Evolutionary conservation across 2,113 vertebrate genomes (phyloP), one percentile per base, ranked within the genome.

Genomic region (Empidonax alnorum): DNA sequence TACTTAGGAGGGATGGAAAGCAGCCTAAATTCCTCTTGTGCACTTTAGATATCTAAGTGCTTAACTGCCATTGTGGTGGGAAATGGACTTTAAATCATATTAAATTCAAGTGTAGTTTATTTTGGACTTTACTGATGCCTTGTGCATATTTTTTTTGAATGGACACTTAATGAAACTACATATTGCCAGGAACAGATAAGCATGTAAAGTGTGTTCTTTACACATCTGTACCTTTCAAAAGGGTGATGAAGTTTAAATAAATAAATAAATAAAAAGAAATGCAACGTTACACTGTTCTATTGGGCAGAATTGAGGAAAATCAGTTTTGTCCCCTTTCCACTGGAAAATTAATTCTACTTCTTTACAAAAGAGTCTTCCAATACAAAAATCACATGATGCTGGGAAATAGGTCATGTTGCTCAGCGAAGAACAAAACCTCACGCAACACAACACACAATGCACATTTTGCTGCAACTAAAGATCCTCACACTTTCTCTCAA

Each of bases 331-430:
- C 72, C 39, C 80, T 94, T 86, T 69, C 55, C 55, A 21, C 55
- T 67, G 55, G 50, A 76, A 93, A 95, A 92, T 67, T 50, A 74
- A 86, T 90, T 86, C 75, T 92, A 42, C 20, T 73, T 83, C 90
- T 91, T 83, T 55, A 71, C 76, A 65, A 62, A 89, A 82, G 66
- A 80, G 72, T 86, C 75, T 92, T 94, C 75, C 72, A 67, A 83
- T 88, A 88, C 28, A 83, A 83, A 93, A 94, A 84, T 94, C 90
- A 90, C 65, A 27, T 89, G 94, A 63, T 81, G 55, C 67, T 92
- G 90, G 76, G 90, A 96, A 97, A 93, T 93, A 86, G 95, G 91
- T 93, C 90, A 84, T 7, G 59, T 76, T 71, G 76, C 63, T 96
- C 44, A 77, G 80, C 23, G 2, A 84, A 89, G 80, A 94, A 90